Conservation (phyloP, 2,797 vertebrate genomes). For the Paramormyrops hopkinsi region DNA sequence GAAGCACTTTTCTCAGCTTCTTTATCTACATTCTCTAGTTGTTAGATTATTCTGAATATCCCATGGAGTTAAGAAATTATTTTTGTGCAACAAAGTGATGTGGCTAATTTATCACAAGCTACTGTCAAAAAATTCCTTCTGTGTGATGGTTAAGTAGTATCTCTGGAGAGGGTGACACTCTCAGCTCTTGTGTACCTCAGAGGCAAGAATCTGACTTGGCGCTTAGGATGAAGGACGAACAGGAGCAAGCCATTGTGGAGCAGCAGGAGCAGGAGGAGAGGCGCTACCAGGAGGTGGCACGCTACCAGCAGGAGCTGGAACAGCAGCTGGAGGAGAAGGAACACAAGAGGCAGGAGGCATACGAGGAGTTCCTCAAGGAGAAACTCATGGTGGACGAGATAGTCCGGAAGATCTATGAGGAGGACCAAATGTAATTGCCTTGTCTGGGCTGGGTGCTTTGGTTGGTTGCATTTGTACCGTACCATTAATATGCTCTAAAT, state of each 20-base stretch:
- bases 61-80: background rate
- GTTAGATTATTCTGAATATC: background rate
- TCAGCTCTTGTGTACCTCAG: conserved; percentile 47
- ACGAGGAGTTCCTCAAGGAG: conserved; percentile 83
- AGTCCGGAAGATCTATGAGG: conserved; percentile 83
- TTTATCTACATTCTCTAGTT: background rate
- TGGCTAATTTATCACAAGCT: background rate
- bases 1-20: background rate
- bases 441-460: background rate
- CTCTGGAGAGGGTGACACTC: background rate
- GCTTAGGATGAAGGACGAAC: conserved; percentile 64
- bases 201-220: conserved; percentile 67
- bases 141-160: background rate
- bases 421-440: conserved; percentile 78
- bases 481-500: no score
- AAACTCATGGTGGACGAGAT: conserved; percentile 89
- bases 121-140: background rate
- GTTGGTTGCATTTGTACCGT: background rate
- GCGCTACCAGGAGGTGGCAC: conserved; percentile 55
- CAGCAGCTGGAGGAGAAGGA: conserved; percentile 80
- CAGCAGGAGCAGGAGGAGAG: conserved; percentile 57
- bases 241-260: conserved; percentile 53
- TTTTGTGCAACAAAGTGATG: background rate
- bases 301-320: conserved; percentile 71
- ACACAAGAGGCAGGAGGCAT: conserved; percentile 69